Evolutionary conservation across 2,797 vertebrate species (phyloP).

Genomic region (Gymnothorax reevesii): DNA sequence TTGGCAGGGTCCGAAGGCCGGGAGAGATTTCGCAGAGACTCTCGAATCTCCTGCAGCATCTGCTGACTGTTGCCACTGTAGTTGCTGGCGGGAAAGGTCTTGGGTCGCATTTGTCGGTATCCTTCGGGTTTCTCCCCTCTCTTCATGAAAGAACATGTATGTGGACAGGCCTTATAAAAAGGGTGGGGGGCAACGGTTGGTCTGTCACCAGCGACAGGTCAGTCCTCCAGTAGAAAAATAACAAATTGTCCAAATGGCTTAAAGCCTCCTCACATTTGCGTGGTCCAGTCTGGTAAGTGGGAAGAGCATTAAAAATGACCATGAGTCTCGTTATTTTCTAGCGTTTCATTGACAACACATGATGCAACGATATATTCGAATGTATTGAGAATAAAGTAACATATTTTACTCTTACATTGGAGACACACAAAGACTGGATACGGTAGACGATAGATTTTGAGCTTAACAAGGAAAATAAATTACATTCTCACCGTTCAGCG

Average conservation of each 20-base stretch:
- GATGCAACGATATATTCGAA: not conserved
- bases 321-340: too few relatives aligned
- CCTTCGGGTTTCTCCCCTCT: constrained; percentile 96
- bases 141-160: constrained; percentile 96
- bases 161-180: constrained; percentile 52
- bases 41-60: constrained; percentile 96
- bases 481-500: not conserved
- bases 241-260: constrained; percentile 11
- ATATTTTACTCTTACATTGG: not conserved
- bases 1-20: constrained; percentile 88
- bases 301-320: not conserved
- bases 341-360: not conserved
- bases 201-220: constrained; percentile 39
- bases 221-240: not conserved
- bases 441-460: not conserved
- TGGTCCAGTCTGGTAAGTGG: constrained; percentile 34
- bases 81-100: constrained; percentile 95
- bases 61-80: constrained; percentile 93
- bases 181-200: constrained; percentile 58
- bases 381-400: not conserved
- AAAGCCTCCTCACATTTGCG: constrained; percentile 57
- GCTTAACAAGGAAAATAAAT: not conserved
- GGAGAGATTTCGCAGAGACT: constrained; percentile 90
- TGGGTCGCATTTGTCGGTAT: constrained; percentile 97
- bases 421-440: not conserved